phyloP scores from a whole-genome alignment of 2,888 invertebrate genomes.

The Seira musarum region DNA sequence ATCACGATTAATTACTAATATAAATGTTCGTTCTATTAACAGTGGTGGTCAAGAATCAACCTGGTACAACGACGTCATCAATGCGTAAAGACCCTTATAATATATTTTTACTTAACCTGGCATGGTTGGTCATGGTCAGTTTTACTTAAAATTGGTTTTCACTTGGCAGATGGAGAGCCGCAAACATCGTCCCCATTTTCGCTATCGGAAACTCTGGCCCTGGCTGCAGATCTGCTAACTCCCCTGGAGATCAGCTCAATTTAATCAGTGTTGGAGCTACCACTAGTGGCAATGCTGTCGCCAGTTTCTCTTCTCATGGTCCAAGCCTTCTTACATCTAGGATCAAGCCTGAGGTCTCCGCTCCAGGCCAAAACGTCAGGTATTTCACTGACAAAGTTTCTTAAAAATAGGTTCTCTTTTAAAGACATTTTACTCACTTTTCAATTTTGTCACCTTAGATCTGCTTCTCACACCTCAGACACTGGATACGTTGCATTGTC shows the following conservation, averaged over 20 bases:
- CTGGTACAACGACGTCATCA: slow-evolving; percentile 40
- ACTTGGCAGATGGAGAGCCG: slow-evolving; percentile 33
- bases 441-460: slow-evolving; percentile 38
- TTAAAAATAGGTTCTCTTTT: background rate
- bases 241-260: slow-evolving; percentile 56
- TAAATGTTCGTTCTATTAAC: no score
- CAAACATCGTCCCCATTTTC: slow-evolving; percentile 46
- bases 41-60: slow-evolving; percentile 21
- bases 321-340: slow-evolving; percentile 25
- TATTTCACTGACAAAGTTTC: no score
- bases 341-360: slow-evolving; percentile 54
- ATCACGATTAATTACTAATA: background rate
- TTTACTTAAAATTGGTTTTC: background rate
- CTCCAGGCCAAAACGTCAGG: slow-evolving; percentile 44
- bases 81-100: slow-evolving; percentile 1
- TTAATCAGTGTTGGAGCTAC: slow-evolving; percentile 60
- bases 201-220: slow-evolving; percentile 63
- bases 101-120: slow-evolving; percentile 4
- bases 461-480: slow-evolving; percentile 39
- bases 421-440: background rate
- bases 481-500: slow-evolving; percentile 21
- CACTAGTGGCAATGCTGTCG: slow-evolving; percentile 37
- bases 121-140: no score
- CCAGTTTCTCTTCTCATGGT: slow-evolving; percentile 51
- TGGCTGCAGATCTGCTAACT: slow-evolving; percentile 51